These are phyloP conservation scores for Catharus minimus DNA, from an alignment of 2,113 vertebrate species.

Conservation along the genomic window DNA sequence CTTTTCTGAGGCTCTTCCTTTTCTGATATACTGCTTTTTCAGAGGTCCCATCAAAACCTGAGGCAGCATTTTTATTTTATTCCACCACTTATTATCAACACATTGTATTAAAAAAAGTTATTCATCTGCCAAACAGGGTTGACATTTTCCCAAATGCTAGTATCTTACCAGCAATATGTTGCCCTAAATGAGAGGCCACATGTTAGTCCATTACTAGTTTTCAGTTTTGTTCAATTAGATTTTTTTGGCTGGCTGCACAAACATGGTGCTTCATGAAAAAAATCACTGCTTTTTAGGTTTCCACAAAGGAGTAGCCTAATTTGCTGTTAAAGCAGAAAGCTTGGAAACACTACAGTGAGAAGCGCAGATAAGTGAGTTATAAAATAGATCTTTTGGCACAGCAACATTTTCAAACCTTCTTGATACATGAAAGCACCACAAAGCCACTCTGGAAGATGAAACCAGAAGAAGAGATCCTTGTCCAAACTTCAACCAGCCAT, in stretches of 20 bases:
- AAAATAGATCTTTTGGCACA: not conserved
- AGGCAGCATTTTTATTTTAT: not conserved
- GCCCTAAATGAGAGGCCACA: not conserved
- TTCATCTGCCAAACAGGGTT: not conserved
- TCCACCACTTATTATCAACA: not conserved
- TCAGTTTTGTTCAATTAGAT: not conserved
- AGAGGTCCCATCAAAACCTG: not conserved
- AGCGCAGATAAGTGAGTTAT: not conserved
- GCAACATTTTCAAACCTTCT: not conserved
- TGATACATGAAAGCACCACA: not conserved
- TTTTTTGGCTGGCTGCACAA: not conserved
- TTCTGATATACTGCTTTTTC: not conserved
- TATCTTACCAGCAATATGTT: not conserved
- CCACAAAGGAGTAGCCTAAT: not conserved
- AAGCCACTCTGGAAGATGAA: not conserved
- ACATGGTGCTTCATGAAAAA: not conserved
- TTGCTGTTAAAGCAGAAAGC: not conserved
- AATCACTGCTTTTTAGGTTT: not conserved
- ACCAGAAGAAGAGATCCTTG: not conserved
- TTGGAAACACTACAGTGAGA: not conserved
- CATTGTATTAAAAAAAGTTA: not conserved
- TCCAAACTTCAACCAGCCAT: not conserved
- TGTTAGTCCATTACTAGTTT: not conserved
- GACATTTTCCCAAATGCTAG: not conserved
- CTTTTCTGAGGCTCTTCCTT: not conserved